Evolutionary conservation across 64 coral and sea anemone genomes (phyloP).

Genomic region (Platygyra sinensis): DNA sequence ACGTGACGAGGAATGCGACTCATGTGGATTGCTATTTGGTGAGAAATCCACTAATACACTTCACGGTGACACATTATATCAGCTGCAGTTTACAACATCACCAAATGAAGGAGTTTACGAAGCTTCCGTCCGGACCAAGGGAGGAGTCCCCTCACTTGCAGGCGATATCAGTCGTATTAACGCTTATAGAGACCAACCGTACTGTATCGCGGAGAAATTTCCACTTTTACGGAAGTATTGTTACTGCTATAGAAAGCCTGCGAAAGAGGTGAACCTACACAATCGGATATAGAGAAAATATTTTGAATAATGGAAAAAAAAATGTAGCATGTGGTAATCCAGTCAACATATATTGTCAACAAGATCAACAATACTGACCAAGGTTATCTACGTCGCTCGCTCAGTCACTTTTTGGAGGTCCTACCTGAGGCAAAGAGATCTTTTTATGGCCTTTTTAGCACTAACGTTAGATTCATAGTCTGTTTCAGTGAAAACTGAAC

Average conservation of each 20-base stretch:
- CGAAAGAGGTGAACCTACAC: not conserved
- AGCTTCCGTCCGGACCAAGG: not conserved
- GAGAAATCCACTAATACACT: conserved; percentile 13
- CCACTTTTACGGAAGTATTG: conserved; percentile 36
- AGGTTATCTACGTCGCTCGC: too few species aligned
- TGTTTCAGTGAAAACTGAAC: too few species aligned
- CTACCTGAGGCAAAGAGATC: too few species aligned
- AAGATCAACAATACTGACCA: too few species aligned
- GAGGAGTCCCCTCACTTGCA: not conserved
- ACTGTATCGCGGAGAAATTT: conserved; percentile 12
- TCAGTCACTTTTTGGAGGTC: too few species aligned
- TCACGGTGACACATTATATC: conserved; percentile 9
- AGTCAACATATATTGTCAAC: too few species aligned
- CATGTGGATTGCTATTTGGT: not conserved
- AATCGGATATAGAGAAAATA: too few species aligned
- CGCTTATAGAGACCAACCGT: conserved; percentile 30
- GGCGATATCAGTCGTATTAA: conserved; percentile 40
- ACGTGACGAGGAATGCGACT: conserved; percentile 10
- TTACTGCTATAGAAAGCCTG: not conserved
- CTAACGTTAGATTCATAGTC: too few species aligned
- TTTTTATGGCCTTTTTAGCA: too few species aligned
- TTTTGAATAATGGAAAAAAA: too few species aligned
- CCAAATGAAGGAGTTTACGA: conserved; percentile 32
- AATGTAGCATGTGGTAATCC: too few species aligned
- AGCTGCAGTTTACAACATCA: conserved; percentile 18